Percentiles rank a stretch among this genome's conserved stretches.
These are phyloP conservation scores for Hyles lineata DNA, from an alignment of 2,888 invertebrate genomes.

Conservation along the genomic window DNA sequence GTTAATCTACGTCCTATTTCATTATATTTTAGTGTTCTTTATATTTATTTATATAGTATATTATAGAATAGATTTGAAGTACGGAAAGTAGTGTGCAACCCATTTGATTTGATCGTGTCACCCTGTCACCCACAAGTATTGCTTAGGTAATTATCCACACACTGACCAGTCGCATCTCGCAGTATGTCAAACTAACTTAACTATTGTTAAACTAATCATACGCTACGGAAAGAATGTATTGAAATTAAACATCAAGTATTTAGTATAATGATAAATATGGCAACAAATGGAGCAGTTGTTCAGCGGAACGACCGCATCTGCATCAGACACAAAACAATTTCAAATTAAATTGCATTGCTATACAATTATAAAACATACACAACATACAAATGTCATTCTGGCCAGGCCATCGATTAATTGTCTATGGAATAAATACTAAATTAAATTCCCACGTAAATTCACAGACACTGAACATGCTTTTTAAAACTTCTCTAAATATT, in stretches of 20 bases:
- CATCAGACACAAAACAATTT: conserved; percentile 72
- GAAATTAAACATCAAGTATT: conserved; percentile 23
- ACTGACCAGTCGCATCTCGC: neutral
- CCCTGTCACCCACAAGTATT: conserved; percentile 43
- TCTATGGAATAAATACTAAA: conserved; percentile 69
- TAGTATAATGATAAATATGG: conserved; percentile 47
- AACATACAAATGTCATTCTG: conserved; percentile 71
- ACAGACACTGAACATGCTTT: conserved; percentile 61
- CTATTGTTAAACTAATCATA: conserved; percentile 31
- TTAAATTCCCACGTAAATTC: conserved; percentile 62
- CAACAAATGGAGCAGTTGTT: conserved; percentile 54
- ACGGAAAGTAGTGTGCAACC: conserved; percentile 23
- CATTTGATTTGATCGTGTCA: conserved; percentile 28
- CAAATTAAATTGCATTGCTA: conserved; percentile 74
- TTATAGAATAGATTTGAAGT: conserved; percentile 19
- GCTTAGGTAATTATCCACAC: conserved; percentile 40
- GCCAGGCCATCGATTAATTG: conserved; percentile 63
- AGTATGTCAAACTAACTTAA: conserved; percentile 19
- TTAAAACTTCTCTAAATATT: conserved; percentile 74
- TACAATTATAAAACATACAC: conserved; percentile 65
- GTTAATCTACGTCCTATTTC: conserved; percentile 22
- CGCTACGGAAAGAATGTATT: conserved; percentile 26
- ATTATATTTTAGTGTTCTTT: conserved; percentile 3
- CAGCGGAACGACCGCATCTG: conserved; percentile 68
- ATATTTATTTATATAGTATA: conserved; percentile 2